A percentile compares a stretch with the other conserved stretches of the same genome.
Conservation (phyloP, 2,888 invertebrate genomes). For the Parthenolecanium corni region DNA sequence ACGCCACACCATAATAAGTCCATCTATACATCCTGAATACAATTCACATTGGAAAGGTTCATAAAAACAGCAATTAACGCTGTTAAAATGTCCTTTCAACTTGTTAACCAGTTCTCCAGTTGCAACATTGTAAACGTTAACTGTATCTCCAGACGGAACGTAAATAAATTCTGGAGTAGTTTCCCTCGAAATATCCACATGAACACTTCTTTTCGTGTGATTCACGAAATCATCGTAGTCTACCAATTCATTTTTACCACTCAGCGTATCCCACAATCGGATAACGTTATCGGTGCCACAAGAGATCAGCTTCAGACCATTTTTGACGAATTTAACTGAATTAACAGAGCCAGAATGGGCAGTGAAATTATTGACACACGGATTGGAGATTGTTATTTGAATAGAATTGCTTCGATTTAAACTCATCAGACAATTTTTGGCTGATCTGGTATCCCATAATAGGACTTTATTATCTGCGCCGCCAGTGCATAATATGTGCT, state of each 20-base stretch:
- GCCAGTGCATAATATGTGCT: slow-evolving; percentile 19
- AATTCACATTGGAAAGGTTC: slow-evolving; percentile 19
- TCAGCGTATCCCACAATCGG: slow-evolving; percentile 17
- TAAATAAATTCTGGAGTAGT: slow-evolving; percentile 16
- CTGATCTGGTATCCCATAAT: slow-evolving; percentile 15
- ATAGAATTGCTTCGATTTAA: slow-evolving; percentile 15
- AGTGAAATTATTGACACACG: slow-evolving; percentile 20
- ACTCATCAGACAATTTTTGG: slow-evolving; percentile 22
- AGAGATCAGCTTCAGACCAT: slow-evolving; percentile 14
- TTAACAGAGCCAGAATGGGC: slow-evolving; percentile 14
- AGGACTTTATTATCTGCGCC: slow-evolving; percentile 18
- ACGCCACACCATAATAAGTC: slow-evolving; percentile 14
- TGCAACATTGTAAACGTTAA: slow-evolving; percentile 11
- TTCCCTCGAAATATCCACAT: slow-evolving; percentile 12
- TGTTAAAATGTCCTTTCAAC: slow-evolving; percentile 11
- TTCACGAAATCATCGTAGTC: slow-evolving; percentile 10
- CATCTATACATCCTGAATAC: slow-evolving; percentile 16
- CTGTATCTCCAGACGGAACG: slow-evolving; percentile 10
- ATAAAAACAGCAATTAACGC: slow-evolving; percentile 22
- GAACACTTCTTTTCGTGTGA: slow-evolving; percentile 12
- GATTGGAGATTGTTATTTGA: slow-evolving; percentile 4
- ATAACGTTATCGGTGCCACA: slow-evolving; percentile 22
- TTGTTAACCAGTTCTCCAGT: slow-evolving; percentile 14
- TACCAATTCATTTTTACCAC: slow-evolving; percentile 23
- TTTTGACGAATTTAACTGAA: slow-evolving; percentile 9